Conservation (phyloP, 2,113 vertebrate species). For the Sapayoa aenigma region DNA sequence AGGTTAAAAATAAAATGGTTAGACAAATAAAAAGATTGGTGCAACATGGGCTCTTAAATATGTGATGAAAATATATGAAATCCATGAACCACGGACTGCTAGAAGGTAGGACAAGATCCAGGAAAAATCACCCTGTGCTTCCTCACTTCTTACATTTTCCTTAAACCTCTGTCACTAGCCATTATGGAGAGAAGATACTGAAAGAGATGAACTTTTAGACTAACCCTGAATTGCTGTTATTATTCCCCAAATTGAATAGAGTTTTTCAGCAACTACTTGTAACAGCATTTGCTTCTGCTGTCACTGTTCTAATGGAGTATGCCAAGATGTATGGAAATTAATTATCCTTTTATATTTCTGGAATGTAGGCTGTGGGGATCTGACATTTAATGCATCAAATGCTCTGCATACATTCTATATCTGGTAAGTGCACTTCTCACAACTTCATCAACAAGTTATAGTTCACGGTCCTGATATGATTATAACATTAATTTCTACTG, state of each 20-base stretch:
- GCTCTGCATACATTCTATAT: conserved; percentile 59
- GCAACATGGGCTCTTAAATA: background rate
- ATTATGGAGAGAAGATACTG: background rate
- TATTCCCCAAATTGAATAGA: conserved; percentile 26
- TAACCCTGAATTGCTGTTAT: conserved; percentile 6
- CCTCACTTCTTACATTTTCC: background rate
- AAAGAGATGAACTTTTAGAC: background rate
- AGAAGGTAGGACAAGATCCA: background rate
- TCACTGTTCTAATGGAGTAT: conserved; percentile 62
- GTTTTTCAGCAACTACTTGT: conserved; percentile 29
- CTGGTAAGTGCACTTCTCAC: conserved; percentile 62
- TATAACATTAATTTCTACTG: conserved; percentile 68
- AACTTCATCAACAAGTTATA: conserved; percentile 68
- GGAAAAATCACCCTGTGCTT: background rate
- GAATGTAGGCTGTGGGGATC: conserved; percentile 56
- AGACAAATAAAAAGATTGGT: conserved; percentile 29
- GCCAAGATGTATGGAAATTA: conserved; percentile 67
- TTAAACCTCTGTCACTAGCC: background rate
- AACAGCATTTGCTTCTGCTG: conserved; percentile 60
- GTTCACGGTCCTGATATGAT: conserved; percentile 63
- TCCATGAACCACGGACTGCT: background rate
- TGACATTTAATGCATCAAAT: conserved; percentile 69
- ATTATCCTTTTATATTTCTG: conserved; percentile 68
- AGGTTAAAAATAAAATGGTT: conserved; percentile 37
- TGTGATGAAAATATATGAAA: background rate